Evolutionary conservation across 2,113 vertebrate genomes (phyloP).

Genomic region (Prochilodus magdalenae): DNA sequence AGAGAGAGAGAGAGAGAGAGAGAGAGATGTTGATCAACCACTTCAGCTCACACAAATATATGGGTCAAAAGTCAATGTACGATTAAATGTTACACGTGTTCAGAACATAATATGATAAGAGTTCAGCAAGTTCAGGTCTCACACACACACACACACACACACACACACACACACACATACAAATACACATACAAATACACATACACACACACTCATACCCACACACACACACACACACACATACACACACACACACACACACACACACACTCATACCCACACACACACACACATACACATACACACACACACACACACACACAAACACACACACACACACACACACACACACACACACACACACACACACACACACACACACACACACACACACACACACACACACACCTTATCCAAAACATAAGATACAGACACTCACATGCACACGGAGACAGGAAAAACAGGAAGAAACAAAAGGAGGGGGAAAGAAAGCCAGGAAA

Average conservation of each 20-base stretch:
- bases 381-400: neutral
- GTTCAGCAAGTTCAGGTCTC: neutral
- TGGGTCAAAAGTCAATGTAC: neutral
- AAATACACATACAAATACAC: neutral
- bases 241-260: neutral
- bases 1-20: neutral
- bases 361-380: neutral
- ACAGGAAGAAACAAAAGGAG: constrained; percentile 58
- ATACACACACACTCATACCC: neutral
- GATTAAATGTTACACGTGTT: neutral
- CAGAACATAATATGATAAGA: neutral
- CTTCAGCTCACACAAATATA: neutral
- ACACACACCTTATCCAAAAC: constrained; percentile 37
- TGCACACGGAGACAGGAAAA: constrained; percentile 72
- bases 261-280: no score
- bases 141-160: neutral
- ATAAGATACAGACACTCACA: constrained; percentile 53
- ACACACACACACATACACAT: no score
- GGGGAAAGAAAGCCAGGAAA: constrained; percentile 78
- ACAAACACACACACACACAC: neutral
- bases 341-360: neutral
- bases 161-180: neutral
- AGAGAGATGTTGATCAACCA: no score
- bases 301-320: neutral
- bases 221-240: neutral